Base-by-base conservation (phyloP, 1,140 invertebrate genomes). In the Drosophila lacteicornis region DNA sequence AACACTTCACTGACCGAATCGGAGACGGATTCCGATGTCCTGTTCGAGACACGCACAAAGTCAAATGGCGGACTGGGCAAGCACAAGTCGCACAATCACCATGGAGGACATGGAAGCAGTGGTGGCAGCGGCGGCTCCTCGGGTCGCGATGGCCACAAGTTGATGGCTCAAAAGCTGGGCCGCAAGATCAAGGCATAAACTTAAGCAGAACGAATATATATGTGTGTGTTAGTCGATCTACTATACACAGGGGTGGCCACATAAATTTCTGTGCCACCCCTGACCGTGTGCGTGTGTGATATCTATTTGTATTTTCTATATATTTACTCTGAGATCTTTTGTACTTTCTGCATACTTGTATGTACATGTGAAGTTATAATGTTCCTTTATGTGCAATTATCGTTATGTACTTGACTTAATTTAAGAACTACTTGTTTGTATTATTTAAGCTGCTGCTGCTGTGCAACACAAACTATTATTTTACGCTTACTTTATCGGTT, bases 1-100 rank as follows among this genome's bases (percentile, higher is more conserved):
- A 95, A 94, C 93, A 92, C 95, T 7, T 95, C 95, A 78, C 82
- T 95, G 17, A 96, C 96, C 4, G 96, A 97, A 76, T 95, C 95
- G 1, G 96, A 97, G 66, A 96, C 96, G 0, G 96, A 96, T 75
- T 96, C 95, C 2, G 96, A 96, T 92, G 95, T 96, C 17, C 91
- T 96, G 3, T 96, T 96, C 91, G 95, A 96, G 91, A 94, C 93
- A 9, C 93, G 93, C 17, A 92, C 93, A 15, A 94, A 95, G 77
- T 92, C 93, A 73, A 95, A 95, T 80, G 95, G 95, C 0, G 95
- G 95, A 0, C 83, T 91, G 67, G 71, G 73, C 63, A 92, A 81
- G 55, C 84, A 85, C 61, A 90, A 82, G 22, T 84, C 51, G 9
- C 83, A 87, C 45, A 75, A 63, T 30, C 36, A 71, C 11, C 40